phyloP scores from a whole-genome alignment of 2,113 vertebrate genomes.

The Cyanoderma ruficeps region DNA sequence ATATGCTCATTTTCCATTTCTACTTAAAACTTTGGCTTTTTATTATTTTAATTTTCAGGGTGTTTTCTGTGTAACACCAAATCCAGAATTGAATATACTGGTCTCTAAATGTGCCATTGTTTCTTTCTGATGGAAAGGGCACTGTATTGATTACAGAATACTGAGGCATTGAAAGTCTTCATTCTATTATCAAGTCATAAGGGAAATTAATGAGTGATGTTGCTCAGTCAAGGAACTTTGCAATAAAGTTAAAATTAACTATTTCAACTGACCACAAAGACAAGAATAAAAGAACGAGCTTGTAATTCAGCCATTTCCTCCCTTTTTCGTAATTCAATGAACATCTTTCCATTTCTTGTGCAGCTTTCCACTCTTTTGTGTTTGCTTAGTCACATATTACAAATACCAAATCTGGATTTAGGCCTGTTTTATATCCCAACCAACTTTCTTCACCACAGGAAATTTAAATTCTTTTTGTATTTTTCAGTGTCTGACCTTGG shows the following conservation, averaged over 20 bases:
- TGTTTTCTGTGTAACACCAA: neutral
- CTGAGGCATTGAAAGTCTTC: neutral
- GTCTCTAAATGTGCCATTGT: neutral
- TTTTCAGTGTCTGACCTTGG: neutral
- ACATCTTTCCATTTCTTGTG: neutral
- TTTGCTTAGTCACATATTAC: neutral
- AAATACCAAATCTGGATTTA: neutral
- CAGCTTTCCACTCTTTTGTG: neutral
- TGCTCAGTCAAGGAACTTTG: neutral
- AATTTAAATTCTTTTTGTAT: neutral
- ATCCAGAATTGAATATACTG: neutral
- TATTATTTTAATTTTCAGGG: constrained; percentile 28
- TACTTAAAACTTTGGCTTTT: constrained; percentile 37
- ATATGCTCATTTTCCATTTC: constrained; percentile 53
- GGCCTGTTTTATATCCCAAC: neutral
- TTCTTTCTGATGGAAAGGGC: neutral
- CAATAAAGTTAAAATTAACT: neutral
- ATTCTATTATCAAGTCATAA: neutral
- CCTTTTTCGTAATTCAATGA: neutral
- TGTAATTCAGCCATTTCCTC: neutral
- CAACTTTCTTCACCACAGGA: neutral
- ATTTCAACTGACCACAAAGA: neutral
- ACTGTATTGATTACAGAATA: neutral
- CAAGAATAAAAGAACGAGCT: neutral
- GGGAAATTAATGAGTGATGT: neutral